These are phyloP conservation scores for Dryomyza anilis DNA, from an alignment of 2,888 invertebrate species.

Conservation along the genomic window DNA sequence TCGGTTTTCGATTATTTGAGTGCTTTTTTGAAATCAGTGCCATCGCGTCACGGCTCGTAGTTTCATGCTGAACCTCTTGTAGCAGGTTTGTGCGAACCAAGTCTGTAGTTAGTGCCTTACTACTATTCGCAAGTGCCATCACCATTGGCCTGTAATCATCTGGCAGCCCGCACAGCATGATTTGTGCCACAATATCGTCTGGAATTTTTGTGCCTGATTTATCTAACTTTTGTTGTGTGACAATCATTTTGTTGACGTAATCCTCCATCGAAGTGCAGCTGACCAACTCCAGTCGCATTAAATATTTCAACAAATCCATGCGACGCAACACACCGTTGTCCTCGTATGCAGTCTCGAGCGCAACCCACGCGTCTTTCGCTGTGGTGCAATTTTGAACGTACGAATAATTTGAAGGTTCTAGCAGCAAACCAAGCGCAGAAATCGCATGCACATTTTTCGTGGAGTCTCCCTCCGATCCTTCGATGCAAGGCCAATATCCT, in stretches of 20 bases:
- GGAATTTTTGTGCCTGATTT: conserved; percentile 27
- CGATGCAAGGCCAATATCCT: conserved; percentile 29
- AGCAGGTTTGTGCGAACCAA: conserved; percentile 27
- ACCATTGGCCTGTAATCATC: conserved; percentile 29
- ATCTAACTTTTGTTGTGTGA: conserved; percentile 25
- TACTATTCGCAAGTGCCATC: conserved; percentile 24
- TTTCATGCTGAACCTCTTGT: conserved; percentile 19
- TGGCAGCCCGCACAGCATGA: too few species aligned
- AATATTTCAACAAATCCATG: conserved; percentile 28
- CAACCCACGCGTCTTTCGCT: conserved; percentile 27
- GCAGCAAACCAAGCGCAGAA: conserved; percentile 22
- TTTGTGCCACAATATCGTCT: conserved; percentile 21
- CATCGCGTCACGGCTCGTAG: conserved; percentile 4
- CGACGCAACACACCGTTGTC: conserved; percentile 30
- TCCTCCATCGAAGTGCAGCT: conserved; percentile 28
- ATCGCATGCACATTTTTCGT: conserved; percentile 33
- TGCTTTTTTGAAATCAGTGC: conserved; percentile 20
- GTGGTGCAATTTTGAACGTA: conserved; percentile 26
- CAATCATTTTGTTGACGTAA: conserved; percentile 23
- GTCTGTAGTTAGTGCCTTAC: conserved; percentile 22
- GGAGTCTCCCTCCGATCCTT: conserved; percentile 25
- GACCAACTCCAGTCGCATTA: too few species aligned
- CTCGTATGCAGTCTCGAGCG: conserved; percentile 23
- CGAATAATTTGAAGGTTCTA: conserved; percentile 25
- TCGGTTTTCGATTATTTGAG: not conserved